Conservation (phyloP, 2,113 vertebrate genomes). For the Egretta garzetta region DNA sequence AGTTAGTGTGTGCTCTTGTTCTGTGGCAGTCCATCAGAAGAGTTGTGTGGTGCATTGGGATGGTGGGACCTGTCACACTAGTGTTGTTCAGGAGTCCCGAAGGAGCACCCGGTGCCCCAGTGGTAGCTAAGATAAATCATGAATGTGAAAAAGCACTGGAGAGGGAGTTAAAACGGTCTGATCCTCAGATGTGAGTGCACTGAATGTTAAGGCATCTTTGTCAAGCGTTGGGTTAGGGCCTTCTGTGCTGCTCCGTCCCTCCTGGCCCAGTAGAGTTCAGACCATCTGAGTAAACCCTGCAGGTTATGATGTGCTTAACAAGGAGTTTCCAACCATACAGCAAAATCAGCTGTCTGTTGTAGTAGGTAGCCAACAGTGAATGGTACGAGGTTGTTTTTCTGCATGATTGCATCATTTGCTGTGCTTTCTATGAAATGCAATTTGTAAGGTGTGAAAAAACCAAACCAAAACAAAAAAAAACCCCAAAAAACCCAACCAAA, state of each 20-base stretch:
- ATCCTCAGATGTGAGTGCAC: not conserved
- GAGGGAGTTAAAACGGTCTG: not conserved
- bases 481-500: too few relatives aligned
- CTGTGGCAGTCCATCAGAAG: not conserved
- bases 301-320: not conserved
- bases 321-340: not conserved
- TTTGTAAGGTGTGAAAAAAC: not conserved
- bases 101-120: not conserved
- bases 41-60: not conserved
- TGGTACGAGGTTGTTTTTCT: not conserved
- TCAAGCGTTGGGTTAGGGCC: not conserved
- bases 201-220: not conserved
- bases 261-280: not conserved
- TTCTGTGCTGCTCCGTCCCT: not conserved
- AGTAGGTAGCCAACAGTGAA: not conserved
- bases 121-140: not conserved
- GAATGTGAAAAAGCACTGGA: not conserved
- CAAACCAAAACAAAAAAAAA: too few relatives aligned
- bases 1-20: not conserved
- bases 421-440: not conserved
- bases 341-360: not conserved
- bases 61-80: fast-evolving
- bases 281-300: not conserved
- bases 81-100: not conserved
- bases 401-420: not conserved